phyloP scores from a whole-genome alignment of 2,113 vertebrate genomes.

The Channa argus region DNA sequence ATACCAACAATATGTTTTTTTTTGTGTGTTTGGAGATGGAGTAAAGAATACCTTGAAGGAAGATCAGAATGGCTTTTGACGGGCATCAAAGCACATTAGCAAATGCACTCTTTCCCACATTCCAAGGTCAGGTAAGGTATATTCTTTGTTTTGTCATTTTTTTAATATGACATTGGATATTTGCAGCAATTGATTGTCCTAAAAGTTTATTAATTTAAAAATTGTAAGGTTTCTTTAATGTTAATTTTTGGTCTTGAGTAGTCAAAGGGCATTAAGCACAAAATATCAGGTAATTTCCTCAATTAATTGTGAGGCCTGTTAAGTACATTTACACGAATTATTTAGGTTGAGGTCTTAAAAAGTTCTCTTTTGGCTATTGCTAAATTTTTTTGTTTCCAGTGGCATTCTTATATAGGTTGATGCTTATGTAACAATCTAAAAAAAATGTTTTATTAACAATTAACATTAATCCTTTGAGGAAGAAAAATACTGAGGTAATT shows the following conservation, averaged over 20 bases:
- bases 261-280: no score
- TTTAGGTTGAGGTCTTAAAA: no score
- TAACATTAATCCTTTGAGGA: background rate
- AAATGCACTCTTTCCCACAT: slow-evolving; percentile 57
- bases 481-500: background rate
- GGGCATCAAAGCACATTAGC: slow-evolving; percentile 49
- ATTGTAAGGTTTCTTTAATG: background rate
- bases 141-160: background rate
- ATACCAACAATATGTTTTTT: no score
- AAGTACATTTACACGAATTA: no score
- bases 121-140: slow-evolving; percentile 71
- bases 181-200: background rate
- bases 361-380: no score
- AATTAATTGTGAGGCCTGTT: no score
- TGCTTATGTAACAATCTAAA: background rate
- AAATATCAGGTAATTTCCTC: no score
- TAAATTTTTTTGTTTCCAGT: background rate
- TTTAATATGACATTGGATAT: background rate
- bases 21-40: slow-evolving; percentile 49
- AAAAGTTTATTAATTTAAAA: background rate
- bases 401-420: background rate
- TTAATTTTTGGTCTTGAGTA: no score
- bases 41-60: slow-evolving; percentile 52
- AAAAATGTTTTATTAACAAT: background rate
- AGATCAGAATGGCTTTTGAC: slow-evolving; percentile 70